Base-by-base conservation (phyloP, 2,888 invertebrate species). In the Mesorhabditis sp. region DNA sequence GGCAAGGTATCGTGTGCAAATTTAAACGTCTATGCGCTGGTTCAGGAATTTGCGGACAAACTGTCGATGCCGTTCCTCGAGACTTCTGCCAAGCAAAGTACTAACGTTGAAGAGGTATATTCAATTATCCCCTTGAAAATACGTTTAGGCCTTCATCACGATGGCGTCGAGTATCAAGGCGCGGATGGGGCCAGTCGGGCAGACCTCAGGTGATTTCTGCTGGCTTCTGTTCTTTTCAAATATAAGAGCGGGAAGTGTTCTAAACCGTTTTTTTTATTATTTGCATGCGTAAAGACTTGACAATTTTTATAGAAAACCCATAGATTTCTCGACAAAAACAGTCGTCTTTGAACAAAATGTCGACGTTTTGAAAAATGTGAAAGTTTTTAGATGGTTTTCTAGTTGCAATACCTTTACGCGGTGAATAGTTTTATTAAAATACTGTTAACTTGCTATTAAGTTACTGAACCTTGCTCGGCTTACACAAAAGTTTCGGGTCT, bases 81-180 rank as follows among this genome's bases (percentile, higher is more conserved):
- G 90, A 99, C 98, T 74, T 97, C 96, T 67, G 98, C 98, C 70
- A 99, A 98, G 90, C 96, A 94, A 88, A 94, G 97, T 41, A 95
- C 94, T 85, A 99, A 99, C 87, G 98, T 99, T 77, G 98, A 99
- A 89, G 96, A 97, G 87, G 82, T 74, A 15, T 42, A 45, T 64
- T 4, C 4, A 62, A 5, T 43, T 10, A 67, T 6, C 10, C 45
- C 28, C 1, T 28, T 28, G 28, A 28, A 28, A 28, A 2, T 45
- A 65, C 67, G 68, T 78, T 15, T 42, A 83, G 82, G 92, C 92
- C 70, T 92, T 92, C 88, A 92, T 97, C 92, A 96, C 95, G 87
- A 97, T 97, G 96, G 96, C 97, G 79, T 93, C 94, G 66, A 96
- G 98, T 90, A 99, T 96, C 87, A 96, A 95, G 90, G 93, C 93